A percentile compares a stretch with the other conserved stretches of the same genome.
Conservation (phyloP, 2,797 vertebrate species). For the Lithobates sylvaticus region DNA sequence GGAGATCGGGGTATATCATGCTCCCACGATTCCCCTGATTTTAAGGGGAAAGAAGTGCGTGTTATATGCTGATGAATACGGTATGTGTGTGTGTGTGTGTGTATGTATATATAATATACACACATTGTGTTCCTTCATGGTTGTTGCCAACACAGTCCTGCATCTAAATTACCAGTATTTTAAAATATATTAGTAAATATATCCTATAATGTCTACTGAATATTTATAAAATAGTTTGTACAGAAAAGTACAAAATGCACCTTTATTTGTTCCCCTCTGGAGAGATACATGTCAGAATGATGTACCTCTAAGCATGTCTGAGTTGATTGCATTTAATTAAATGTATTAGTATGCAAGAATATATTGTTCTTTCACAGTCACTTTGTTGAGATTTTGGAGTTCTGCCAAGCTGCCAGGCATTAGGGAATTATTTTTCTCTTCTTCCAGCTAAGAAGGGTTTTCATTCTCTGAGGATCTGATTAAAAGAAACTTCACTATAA, state of each 20-base stretch:
- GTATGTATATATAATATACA: no score
- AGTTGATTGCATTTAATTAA: conserved; percentile 53
- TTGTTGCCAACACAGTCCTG: no score
- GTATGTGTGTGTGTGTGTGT: no score
- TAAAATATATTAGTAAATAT: background rate
- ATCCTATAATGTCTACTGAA: background rate
- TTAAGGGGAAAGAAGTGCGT: no score
- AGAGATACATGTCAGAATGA: conserved; percentile 11
- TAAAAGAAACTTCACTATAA: conserved; percentile 67
- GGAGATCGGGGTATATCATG: no score
- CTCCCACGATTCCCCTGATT: no score
- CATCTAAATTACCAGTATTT: no score
- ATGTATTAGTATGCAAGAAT: conserved; percentile 53
- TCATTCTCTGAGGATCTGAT: conserved; percentile 67
- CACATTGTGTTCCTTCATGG: no score
- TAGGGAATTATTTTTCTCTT: conserved; percentile 47
- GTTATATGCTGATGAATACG: no score
- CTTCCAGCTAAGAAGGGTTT: conserved; percentile 68
- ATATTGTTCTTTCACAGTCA: conserved; percentile 58
- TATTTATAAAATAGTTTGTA: conserved; percentile 16
- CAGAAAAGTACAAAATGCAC: background rate
- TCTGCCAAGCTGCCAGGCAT: conserved; percentile 54
- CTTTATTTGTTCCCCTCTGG: background rate
- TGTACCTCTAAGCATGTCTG: conserved; percentile 31
- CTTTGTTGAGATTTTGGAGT: conserved; percentile 62